phyloP scores from a whole-genome alignment of 2,888 invertebrate species.

The Ophraella communa region DNA sequence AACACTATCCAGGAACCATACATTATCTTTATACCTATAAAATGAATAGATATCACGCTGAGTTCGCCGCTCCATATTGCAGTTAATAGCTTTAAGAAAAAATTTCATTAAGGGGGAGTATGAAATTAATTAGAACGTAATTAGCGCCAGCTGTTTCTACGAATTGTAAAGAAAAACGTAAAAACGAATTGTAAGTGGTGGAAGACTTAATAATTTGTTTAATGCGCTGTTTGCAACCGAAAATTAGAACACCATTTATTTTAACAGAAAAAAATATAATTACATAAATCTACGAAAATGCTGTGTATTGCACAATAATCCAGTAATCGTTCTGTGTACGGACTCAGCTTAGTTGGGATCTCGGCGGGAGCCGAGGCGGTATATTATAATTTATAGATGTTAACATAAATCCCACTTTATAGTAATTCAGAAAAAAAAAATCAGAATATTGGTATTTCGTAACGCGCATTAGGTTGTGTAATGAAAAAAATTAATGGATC shows the following conservation, averaged over 20 bases:
- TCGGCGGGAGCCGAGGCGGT: too few relatives aligned
- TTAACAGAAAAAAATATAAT: neutral
- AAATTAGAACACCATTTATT: neutral
- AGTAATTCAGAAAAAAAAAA: too few relatives aligned
- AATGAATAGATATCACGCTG: slow-evolving; percentile 2
- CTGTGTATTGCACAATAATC: too few relatives aligned
- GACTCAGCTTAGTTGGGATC: too few relatives aligned
- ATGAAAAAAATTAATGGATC: too few relatives aligned
- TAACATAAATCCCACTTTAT: too few relatives aligned
- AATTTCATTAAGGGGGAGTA: slow-evolving; percentile 6
- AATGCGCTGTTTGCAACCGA: neutral
- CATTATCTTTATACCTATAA: slow-evolving; percentile 1
- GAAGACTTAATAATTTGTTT: neutral
- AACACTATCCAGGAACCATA: slow-evolving; percentile 3
- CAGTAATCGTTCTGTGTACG: too few relatives aligned
- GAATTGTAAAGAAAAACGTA: neutral
- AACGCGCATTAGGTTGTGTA: too few relatives aligned
- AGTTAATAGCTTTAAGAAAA: slow-evolving; percentile 5
- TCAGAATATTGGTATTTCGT: too few relatives aligned
- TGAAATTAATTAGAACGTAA: slow-evolving; percentile 3
- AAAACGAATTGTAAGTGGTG: neutral
- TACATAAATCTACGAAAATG: neutral
- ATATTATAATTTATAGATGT: too few relatives aligned
- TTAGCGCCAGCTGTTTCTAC: slow-evolving; percentile 1
- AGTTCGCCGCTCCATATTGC: slow-evolving; percentile 3